phyloP scores from a whole-genome alignment of 2,888 invertebrate genomes.

The Plebejus melissa region DNA sequence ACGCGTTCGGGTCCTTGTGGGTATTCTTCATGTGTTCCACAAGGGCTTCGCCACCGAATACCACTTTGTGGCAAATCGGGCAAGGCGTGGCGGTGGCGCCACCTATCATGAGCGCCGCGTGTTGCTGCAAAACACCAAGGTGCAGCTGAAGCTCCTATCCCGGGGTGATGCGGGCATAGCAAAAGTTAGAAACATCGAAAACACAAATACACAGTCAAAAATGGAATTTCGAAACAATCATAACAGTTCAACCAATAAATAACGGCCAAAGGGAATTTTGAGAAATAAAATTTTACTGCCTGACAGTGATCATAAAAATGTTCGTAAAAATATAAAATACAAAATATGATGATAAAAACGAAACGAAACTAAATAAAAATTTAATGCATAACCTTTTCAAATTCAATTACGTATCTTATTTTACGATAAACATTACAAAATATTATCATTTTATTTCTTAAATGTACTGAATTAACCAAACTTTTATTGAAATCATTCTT shows the following conservation, averaged over 20 bases:
- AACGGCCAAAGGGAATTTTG: constrained; percentile 47
- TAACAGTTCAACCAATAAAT: constrained; percentile 39
- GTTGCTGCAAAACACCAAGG: constrained; percentile 97
- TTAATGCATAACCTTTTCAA: background rate
- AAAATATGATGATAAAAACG: constrained; percentile 16
- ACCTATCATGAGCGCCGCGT: constrained; percentile 93
- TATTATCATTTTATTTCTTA: background rate
- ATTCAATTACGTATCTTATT: background rate
- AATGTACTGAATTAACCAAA: background rate
- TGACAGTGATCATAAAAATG: constrained; percentile 23
- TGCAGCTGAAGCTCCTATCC: constrained; percentile 92
- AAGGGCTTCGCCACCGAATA: constrained; percentile 94
- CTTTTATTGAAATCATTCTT: too few relatives aligned
- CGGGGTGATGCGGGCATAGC: constrained; percentile 68
- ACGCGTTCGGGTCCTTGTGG: constrained; percentile 94
- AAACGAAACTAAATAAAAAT: constrained; percentile 9
- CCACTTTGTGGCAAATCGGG: constrained; percentile 96
- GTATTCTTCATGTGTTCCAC: constrained; percentile 98
- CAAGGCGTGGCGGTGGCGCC: constrained; percentile 95
- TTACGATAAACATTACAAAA: background rate
- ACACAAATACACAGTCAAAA: constrained; percentile 50
- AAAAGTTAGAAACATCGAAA: constrained; percentile 64
- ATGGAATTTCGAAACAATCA: constrained; percentile 50
- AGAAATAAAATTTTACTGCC: constrained; percentile 30
- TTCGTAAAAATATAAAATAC: constrained; percentile 27